Conservation (phyloP, 2,797 vertebrate genomes). For the Gymnothorax reevesii region DNA sequence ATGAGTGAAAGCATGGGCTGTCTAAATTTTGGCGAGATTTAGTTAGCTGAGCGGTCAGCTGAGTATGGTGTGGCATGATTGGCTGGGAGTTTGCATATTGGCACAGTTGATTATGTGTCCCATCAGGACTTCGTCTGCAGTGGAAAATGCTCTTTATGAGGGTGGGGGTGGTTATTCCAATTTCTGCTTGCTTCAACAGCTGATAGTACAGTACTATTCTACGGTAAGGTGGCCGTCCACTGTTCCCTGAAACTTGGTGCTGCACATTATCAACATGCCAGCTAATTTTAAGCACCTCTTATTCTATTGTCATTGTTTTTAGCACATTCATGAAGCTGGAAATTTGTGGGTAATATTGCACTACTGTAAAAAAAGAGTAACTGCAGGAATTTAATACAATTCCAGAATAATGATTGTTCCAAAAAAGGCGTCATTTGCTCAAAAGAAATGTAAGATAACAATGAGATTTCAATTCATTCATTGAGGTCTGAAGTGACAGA, state of each 20-base stretch:
- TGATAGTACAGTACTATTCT: neutral
- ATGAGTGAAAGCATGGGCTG: no score
- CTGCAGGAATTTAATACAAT: neutral
- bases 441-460: neutral
- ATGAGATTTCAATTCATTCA: neutral
- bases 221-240: neutral
- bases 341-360: neutral
- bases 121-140: no score
- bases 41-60: no score
- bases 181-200: neutral
- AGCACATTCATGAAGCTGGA: constrained; percentile 2
- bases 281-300: neutral
- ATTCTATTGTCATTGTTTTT: neutral
- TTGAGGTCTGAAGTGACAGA: neutral
- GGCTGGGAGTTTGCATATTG: no score
- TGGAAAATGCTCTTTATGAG: neutral
- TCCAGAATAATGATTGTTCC: neutral
- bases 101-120: no score
- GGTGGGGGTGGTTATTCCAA: neutral
- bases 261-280: neutral
- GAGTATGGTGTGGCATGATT: no score
- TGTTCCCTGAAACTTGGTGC: neutral
- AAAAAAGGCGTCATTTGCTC: neutral
- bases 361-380: neutral
- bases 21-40: no score